Evolutionary conservation across 2,888 invertebrate genomes (phyloP), one percentile per base, ranked within the genome.

Genomic region (Meloe dianella): DNA sequence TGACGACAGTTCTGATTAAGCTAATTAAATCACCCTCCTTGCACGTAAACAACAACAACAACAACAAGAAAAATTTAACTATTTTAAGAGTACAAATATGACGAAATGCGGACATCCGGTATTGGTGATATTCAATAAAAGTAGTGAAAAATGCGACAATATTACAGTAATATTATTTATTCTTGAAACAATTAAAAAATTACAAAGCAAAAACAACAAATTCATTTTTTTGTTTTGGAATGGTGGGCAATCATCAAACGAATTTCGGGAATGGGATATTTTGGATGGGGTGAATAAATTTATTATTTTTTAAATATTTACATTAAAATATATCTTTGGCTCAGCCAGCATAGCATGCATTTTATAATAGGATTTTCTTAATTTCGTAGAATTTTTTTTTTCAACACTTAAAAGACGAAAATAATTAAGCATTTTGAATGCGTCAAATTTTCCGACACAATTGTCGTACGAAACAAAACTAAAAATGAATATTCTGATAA

Each of bases 401-500:
- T 35, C 12, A 35, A 68, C 65, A 68, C 63, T 63, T 62, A 65
- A 65, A 68, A 62, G 63, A 72, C 72, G 70, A 68, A 74, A 73
- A 66, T 73, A 75, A 72, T 68, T 41, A 74, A 76, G 76, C 76
- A 74, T 75, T 75, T 69, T 62, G 32, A 72, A 76, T 76, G 75
- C 74, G 62, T 64, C 64, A 71, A 68, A 63, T 59, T 60, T 10
- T 2, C 10, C 38, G 41, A 41, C 41, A 41, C 35, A 35, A 35
- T 9, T 8, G 5, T 7, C 3, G 30, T 8, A n/a, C 4, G 61
- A 64, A 75, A 77, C 77, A 75, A 76, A 77, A 77, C 77, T 77
- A 75, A 71, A 74, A 72, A 75, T 68, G 71, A 71, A 73, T 75
- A 77, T 75, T 9, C 22, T 20, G 47, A 47, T 47, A 77, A 76